A percentile compares a stretch with the other conserved stretches of the same genome.
These are phyloP conservation scores for Oryzias celebensis DNA, from an alignment of 2,113 vertebrate genomes.

Conservation along the genomic window DNA sequence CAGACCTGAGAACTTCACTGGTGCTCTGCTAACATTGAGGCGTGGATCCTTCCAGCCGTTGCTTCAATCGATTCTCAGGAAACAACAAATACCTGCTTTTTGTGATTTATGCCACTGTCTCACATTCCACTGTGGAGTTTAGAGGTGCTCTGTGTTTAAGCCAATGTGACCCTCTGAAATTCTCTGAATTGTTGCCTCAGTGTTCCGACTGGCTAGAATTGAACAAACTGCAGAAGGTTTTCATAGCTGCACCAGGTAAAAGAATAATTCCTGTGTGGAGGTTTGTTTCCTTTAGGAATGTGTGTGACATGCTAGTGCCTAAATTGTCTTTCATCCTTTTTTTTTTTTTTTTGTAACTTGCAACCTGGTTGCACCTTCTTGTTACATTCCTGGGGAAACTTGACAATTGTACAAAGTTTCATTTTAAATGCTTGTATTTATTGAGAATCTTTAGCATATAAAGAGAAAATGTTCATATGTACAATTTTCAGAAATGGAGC, in stretches of 20 bases:
- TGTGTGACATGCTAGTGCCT: not conserved
- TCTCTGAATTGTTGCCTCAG: not conserved
- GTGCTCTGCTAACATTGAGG: conserved; percentile 8
- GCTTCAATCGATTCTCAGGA: conserved; percentile 44
- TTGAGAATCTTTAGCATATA: conserved; percentile 56
- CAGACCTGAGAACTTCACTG: conserved; percentile 29
- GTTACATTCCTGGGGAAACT: conserved; percentile 78
- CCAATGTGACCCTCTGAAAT: not conserved
- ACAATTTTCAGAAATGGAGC: conserved; percentile 34
- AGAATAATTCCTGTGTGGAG: not conserved
- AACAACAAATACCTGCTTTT: not conserved
- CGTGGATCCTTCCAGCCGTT: not conserved
- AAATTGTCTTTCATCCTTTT: not conserved
- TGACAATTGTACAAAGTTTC: conserved; percentile 52
- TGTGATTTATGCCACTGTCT: not conserved
- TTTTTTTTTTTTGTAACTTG: conserved; percentile 11
- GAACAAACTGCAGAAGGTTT: not conserved
- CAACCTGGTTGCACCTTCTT: conserved; percentile 41
- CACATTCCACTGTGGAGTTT: not conserved
- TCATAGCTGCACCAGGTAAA: not conserved
- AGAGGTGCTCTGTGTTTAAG: not conserved
- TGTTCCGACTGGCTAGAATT: not conserved
- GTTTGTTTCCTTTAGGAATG: not conserved
- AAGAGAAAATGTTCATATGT: conserved; percentile 48
- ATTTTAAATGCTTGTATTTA: conserved; percentile 67